Evolutionary conservation across 2,888 invertebrate genomes (phyloP).

Genomic region (Agonum fuliginosum): DNA sequence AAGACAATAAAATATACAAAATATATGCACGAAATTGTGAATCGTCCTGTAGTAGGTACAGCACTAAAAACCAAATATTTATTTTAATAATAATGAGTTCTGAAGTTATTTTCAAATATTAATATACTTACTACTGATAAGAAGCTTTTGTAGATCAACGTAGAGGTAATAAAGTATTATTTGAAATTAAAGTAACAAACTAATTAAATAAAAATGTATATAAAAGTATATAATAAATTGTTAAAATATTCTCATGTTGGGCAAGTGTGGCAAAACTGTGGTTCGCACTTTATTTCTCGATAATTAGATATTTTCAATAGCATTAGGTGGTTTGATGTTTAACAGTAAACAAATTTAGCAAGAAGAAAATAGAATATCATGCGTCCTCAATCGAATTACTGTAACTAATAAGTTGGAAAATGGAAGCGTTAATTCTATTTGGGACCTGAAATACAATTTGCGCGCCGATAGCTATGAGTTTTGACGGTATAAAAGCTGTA

Average conservation of each 20-base stretch:
- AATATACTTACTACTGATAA: not conserved
- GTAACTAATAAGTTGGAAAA: constrained; percentile 66
- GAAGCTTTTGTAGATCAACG: too few relatives aligned
- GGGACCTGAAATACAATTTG: constrained; percentile 50
- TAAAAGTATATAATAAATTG: not conserved
- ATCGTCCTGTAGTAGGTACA: too few relatives aligned
- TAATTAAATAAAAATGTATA: not conserved
- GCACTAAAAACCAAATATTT: too few relatives aligned
- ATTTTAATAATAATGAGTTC: not conserved
- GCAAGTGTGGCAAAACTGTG: not conserved
- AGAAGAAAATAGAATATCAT: constrained; percentile 59
- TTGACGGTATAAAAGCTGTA: constrained; percentile 56
- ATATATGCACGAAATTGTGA: too few relatives aligned
- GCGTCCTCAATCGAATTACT: constrained; percentile 65
- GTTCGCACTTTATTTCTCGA: not conserved
- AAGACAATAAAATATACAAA: too few relatives aligned
- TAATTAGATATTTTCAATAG: constrained; percentile 22
- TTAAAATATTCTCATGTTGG: not conserved
- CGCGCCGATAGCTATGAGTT: constrained; percentile 48
- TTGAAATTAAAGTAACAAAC: too few relatives aligned
- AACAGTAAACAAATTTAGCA: constrained; percentile 49
- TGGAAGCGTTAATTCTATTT: constrained; percentile 66
- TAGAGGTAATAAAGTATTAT: too few relatives aligned
- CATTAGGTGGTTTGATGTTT: not conserved
- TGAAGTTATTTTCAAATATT: not conserved